phyloP scores from a whole-genome alignment of 2,888 invertebrate species.

The Pyrgus malvae region DNA sequence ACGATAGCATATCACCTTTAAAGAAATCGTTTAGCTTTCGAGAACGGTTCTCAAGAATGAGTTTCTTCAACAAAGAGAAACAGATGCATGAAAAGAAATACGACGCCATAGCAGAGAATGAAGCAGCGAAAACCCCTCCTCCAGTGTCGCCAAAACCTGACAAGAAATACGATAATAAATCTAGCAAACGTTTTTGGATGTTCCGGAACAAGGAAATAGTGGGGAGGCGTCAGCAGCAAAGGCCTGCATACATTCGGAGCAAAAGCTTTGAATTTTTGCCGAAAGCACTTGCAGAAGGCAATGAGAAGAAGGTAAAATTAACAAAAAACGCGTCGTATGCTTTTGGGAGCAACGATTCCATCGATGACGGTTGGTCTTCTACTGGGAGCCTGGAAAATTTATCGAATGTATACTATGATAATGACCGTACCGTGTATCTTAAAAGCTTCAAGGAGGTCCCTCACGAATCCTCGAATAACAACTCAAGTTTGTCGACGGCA shows the following conservation, averaged over 20 bases:
- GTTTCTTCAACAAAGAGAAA: conserved; percentile 61
- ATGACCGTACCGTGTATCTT: conserved; percentile 58
- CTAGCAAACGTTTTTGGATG: conserved; percentile 69
- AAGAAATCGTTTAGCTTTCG: conserved; percentile 74
- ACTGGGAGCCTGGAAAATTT: conserved; percentile 67
- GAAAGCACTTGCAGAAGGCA: conserved; percentile 57
- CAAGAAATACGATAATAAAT: conserved; percentile 46
- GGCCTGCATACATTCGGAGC: conserved; percentile 62
- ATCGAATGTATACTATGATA: conserved; percentile 63
- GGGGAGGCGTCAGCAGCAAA: conserved; percentile 46
- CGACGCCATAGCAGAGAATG: conserved; percentile 55
- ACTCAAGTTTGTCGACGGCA: conserved; percentile 60
- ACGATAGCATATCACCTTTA: conserved; percentile 56
- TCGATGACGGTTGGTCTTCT: conserved; percentile 63
- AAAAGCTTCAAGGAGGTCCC: conserved; percentile 64
- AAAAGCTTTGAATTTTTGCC: conserved; percentile 76
- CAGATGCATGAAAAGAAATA: conserved; percentile 51
- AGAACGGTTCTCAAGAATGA: conserved; percentile 63
- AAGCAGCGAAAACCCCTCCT: conserved; percentile 38
- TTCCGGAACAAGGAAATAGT: conserved; percentile 61
- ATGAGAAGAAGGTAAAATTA: conserved; percentile 40
- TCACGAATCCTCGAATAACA: conserved; percentile 54
- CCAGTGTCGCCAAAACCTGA: conserved; percentile 33
- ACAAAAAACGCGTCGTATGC: conserved; percentile 55
- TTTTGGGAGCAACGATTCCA: conserved; percentile 60